Conservation (phyloP, 2,797 vertebrate species). For the Tokudaia tokunoshimensis region DNA sequence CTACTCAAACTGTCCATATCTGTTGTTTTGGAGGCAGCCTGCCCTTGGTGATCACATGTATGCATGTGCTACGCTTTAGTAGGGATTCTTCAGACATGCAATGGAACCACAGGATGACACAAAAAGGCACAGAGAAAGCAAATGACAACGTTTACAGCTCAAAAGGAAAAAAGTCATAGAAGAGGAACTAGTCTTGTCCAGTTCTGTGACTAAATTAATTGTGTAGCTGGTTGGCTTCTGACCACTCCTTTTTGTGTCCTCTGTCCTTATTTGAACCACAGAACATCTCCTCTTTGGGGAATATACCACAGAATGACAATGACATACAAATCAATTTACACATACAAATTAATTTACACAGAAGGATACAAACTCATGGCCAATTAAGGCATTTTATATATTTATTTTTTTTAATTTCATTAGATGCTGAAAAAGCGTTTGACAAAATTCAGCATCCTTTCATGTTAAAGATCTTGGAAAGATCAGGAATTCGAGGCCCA, state of each 20-base stretch:
- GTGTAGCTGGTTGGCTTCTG: neutral
- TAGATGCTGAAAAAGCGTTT: too few relatives aligned
- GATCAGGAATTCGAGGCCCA: too few relatives aligned
- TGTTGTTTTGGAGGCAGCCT: neutral
- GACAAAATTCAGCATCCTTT: too few relatives aligned
- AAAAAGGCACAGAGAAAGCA: neutral
- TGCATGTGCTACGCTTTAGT: neutral
- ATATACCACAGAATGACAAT: neutral
- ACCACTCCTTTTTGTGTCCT: neutral
- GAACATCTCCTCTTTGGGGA: neutral
- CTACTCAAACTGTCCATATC: neutral
- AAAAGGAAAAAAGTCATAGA: neutral
- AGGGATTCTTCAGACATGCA: neutral
- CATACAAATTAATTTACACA: neutral
- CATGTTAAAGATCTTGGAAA: too few relatives aligned
- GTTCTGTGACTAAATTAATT: neutral
- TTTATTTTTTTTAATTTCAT: too few relatives aligned
- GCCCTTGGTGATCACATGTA: neutral
- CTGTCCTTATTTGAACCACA: neutral
- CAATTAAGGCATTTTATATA: constrained; percentile 15
- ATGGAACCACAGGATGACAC: neutral
- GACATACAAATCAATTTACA: neutral
- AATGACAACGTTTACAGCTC: neutral
- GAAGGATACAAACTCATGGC: neutral
- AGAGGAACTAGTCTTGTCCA: neutral